A percentile compares a stretch with the other conserved stretches of the same genome.
Evolutionary conservation across 1,140 invertebrate species (phyloP).

Genomic region (Campoletis sonorensis): DNA sequence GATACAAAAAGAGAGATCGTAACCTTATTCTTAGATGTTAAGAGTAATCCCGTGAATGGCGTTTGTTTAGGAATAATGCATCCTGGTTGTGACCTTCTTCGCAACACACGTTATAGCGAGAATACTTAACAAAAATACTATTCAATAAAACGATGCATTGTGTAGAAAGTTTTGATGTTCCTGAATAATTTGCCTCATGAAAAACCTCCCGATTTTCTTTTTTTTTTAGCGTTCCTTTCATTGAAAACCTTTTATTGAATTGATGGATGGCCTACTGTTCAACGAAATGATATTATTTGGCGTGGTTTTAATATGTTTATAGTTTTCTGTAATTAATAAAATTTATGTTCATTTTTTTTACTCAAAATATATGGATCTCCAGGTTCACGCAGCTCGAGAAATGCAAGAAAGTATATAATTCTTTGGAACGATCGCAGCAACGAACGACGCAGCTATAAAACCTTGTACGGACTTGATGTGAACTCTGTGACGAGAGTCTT

Average conservation of each 20-base stretch:
- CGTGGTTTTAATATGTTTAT: too few species aligned
- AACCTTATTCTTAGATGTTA: not conserved
- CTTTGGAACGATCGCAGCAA: not conserved
- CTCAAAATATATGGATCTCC: not conserved
- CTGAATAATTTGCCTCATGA: not conserved
- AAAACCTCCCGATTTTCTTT: not conserved
- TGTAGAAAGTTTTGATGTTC: not conserved
- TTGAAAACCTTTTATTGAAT: not conserved
- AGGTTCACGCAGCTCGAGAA: not conserved
- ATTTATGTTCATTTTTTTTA: too few species aligned
- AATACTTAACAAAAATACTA: not conserved
- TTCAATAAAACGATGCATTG: not conserved
- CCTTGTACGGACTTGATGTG: slow-evolving; percentile 8
- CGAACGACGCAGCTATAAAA: not conserved
- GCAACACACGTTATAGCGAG: too few species aligned
- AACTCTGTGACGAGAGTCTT: slow-evolving; percentile 25
- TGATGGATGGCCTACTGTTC: too few species aligned
- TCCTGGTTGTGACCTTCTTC: not conserved
- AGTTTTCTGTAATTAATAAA: too few species aligned
- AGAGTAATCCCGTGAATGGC: not conserved
- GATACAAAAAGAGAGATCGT: not conserved
- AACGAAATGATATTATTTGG: too few species aligned
- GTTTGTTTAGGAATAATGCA: not conserved
- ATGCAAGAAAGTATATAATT: not conserved
- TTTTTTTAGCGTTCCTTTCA: not conserved